phyloP scores from a whole-genome alignment of 2,113 vertebrate genomes.

The Mobula hypostoma region DNA sequence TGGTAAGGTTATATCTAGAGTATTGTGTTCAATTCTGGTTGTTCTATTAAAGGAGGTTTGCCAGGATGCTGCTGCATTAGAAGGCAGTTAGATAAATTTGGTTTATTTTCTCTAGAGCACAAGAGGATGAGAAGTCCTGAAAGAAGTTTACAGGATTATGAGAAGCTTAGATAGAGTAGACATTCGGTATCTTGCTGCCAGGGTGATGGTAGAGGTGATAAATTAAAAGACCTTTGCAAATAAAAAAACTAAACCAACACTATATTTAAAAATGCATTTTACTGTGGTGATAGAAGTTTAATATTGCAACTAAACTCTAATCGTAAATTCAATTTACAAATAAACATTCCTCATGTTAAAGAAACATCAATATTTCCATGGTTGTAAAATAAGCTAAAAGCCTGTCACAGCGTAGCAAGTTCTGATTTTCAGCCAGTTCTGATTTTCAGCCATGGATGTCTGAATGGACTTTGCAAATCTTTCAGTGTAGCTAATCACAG shows the following conservation, averaged over 20 bases:
- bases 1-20: too few relatives aligned
- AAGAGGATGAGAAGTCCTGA: too few relatives aligned
- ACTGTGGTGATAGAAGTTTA: background rate
- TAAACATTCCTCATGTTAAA: slow-evolving; percentile 10
- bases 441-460: background rate
- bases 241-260: background rate
- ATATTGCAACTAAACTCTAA: background rate
- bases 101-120: too few relatives aligned
- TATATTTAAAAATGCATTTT: slow-evolving; percentile 1
- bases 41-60: too few relatives aligned
- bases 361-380: background rate
- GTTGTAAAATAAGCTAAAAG: background rate
- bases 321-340: background rate
- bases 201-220: background rate
- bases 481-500: background rate
- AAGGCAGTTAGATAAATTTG: too few relatives aligned
- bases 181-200: too few relatives aligned
- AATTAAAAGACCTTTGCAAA: background rate
- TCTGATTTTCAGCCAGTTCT: background rate
- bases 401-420: background rate
- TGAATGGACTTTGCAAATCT: background rate
- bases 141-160: too few relatives aligned
- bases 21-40: too few relatives aligned
- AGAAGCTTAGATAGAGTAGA: too few relatives aligned
- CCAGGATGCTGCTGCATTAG: too few relatives aligned